Base-by-base conservation (phyloP, 2,888 invertebrate genomes). In the Arctia plantaginis region DNA sequence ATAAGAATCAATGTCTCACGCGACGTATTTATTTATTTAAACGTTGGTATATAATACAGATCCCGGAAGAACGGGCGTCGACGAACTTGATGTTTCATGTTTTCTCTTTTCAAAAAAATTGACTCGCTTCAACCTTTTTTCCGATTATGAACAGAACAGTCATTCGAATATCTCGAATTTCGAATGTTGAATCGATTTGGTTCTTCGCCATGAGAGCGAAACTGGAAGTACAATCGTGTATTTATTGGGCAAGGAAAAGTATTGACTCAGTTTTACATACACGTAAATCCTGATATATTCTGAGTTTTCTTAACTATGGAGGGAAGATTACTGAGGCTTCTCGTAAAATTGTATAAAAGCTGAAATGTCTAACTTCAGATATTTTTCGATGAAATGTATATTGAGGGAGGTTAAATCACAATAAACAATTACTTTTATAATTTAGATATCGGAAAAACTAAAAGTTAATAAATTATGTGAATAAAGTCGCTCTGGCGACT, bases 1-100 rank as follows among this genome's bases (percentile, higher is more conserved):
- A 95, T 95, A 95, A 95, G 94, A 93, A 94, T 94, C 95, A 92
- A 92, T 93, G 94, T 93, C 94, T 94, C 94, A 93, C 93, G 94
- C 94, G 91, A 95, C 91, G 90, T 91, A 91, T 91, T 92, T 94
- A 93, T 94, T 93, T 93, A 91, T 92, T 90, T 90, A 86, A 84
- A 81, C 84, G 87, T 86, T 86, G 82, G 85, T 85, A 84, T 91
- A 90, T 89, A 83, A 90, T 91, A 90, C 87, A 82, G 85, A 91
- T 92, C 91, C 92, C 91, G 93, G 93, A 93, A 93, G 91, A 90
- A 87, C 87, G 86, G 88, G 89, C 87, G 90, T 89, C 89, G 86
- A 88, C 88, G 88, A 90, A 90, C 89, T 87, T 84, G 77, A 87
- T 85, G 85, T 88, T 86, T 87, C 83, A 88, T 90, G 89, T 90